Evolutionary conservation across 1,140 invertebrate genomes (phyloP), one percentile per base, ranked within the genome.

Genomic region (Colletes gigas): DNA sequence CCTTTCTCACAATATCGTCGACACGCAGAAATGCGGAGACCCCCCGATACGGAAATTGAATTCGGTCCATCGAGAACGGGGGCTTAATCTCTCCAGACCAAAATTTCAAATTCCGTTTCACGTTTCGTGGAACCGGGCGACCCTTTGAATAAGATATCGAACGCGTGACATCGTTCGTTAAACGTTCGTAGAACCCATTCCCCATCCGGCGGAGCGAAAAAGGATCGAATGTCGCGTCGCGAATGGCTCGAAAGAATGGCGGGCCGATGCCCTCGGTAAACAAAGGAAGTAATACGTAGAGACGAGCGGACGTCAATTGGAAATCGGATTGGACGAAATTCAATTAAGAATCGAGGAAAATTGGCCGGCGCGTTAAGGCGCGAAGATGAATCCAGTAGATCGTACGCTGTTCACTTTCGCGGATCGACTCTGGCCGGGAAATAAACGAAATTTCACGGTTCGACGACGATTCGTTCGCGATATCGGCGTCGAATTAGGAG

Each of bases 311-410:
- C 69, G 84, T 55, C 82, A 83, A 83, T 82, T 83, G 85, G 78
- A 89, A 91, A 92, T 91, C 89, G 88, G 90, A 92, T 92, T 91
- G 90, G 83, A 81, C 82, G 83, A 91, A 91, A 92, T 91, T 92
- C 90, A 90, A 92, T 92, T 91, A 92, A 88, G 87, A 90, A 84
- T 82, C 85, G 84, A 89, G 89, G 88, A 91, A 91, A 91, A 88
- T 88, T 88, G 88, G 75, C 83, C 66, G 50, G 63, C 47, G 71
- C 68, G 84, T 65, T 71, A 83, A 76, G 75, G 84, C 85, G 80
- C 66, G 69, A 69, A 60, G 70, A 59, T 68, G 47, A 77, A 83
- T 50, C 73, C 62, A 30, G 65, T 67, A 69, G 30, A 30, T 30
- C 73, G 68, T 73, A 8, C 70, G 55, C n/a, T 14, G 44, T 47